Percentiles rank a stretch among this genome's conserved stretches.
These are phyloP conservation scores for Nannoperca australis DNA, from an alignment of 2,797 vertebrate genomes.

Conservation along the genomic window DNA sequence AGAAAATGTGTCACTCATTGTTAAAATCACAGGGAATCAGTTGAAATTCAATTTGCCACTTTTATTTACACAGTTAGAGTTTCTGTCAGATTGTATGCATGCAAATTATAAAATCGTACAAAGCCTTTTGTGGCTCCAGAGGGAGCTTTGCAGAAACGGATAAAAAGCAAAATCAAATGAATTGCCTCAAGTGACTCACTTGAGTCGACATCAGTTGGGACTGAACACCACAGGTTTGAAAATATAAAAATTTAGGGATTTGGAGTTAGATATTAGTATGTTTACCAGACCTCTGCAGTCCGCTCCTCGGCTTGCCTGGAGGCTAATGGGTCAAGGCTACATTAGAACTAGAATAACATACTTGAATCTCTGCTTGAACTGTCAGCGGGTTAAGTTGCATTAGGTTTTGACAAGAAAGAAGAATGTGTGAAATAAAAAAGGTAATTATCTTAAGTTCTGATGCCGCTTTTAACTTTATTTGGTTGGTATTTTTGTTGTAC, in stretches of 20 bases:
- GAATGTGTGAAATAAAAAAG: neutral
- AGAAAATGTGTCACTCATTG: constrained; percentile 38
- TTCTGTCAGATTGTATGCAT: too few species aligned
- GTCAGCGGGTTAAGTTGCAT: neutral
- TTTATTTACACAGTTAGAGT: constrained; percentile 6
- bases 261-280: too few species aligned
- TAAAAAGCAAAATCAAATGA: too few species aligned
- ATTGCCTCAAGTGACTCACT: too few species aligned
- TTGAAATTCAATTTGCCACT: constrained; percentile 14
- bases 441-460: neutral
- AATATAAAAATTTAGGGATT: too few species aligned
- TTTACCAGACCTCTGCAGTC: too few species aligned
- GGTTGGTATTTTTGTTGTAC: neutral
- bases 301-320: neutral
- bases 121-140: too few species aligned
- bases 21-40: constrained; percentile 2
- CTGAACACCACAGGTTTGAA: too few species aligned
- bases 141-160: too few species aligned
- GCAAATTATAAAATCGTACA: too few species aligned
- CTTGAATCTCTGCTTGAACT: neutral
- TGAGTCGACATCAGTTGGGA: too few species aligned
- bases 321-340: neutral
- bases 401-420: neutral
- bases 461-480: neutral
- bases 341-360: neutral